Percentiles rank a stretch among this genome's conserved stretches.
Evolutionary conservation across 2,888 invertebrate genomes (phyloP).

Genomic region (Stictocephala bisonia): DNA sequence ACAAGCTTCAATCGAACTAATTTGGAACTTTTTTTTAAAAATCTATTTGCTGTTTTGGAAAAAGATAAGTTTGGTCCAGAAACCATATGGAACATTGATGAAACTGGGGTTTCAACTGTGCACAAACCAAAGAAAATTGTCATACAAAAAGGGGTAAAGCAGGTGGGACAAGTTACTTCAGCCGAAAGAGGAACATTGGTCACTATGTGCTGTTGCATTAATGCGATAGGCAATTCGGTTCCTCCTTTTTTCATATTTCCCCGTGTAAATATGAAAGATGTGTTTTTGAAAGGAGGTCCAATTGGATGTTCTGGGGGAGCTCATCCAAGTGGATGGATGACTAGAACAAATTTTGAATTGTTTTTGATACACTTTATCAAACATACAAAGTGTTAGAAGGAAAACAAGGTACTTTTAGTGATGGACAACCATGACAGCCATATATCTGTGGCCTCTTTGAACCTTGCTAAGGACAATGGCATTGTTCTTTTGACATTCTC

Average conservation of each 20-base stretch:
- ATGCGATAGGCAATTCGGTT: constrained; percentile 36
- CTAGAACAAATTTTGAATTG: background rate
- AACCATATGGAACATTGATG: constrained; percentile 45
- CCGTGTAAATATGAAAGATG: constrained; percentile 34
- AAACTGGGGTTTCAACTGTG: constrained; percentile 45
- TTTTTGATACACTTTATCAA: constrained; percentile 32
- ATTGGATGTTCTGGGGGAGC: background rate
- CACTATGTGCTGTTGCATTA: background rate
- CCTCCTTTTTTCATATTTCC: constrained; percentile 43
- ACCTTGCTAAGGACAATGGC: constrained; percentile 30
- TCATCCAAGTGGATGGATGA: constrained; percentile 33
- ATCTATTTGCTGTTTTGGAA: constrained; percentile 17
- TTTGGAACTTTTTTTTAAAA: constrained; percentile 40
- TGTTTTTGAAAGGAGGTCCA: constrained; percentile 35
- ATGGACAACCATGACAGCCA: constrained; percentile 43
- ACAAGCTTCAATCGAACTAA: constrained; percentile 41
- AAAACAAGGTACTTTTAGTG: constrained; percentile 15
- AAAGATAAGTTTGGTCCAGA: constrained; percentile 43
- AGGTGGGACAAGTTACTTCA: constrained; percentile 27
- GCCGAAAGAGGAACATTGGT: constrained; percentile 37
- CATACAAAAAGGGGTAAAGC: constrained; percentile 27
- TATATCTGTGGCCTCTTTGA: background rate
- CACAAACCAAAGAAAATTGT: constrained; percentile 39
- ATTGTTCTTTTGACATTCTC: constrained; percentile 40
- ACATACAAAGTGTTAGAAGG: constrained; percentile 5